Evolutionary conservation across 2,113 vertebrate species (phyloP).

Genomic region (Callospermophilus lateralis): DNA sequence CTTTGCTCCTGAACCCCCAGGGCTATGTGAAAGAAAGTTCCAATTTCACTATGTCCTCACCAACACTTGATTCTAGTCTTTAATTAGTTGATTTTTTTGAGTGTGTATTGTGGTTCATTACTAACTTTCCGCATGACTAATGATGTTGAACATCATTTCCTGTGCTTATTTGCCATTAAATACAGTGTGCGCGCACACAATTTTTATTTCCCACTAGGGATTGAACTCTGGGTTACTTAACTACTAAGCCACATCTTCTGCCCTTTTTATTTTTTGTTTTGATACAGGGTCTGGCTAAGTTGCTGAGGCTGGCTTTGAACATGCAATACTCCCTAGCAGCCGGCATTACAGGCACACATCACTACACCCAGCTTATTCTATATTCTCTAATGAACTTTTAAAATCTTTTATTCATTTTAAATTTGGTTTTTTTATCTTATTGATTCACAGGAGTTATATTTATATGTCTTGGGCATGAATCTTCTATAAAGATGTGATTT

Average conservation of each 20-base stretch:
- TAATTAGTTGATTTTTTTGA: background rate
- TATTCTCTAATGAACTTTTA: slow-evolving; percentile 1
- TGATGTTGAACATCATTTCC: background rate
- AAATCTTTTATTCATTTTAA: background rate
- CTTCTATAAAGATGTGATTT: background rate
- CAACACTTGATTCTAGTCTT: background rate
- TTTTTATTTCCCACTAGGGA: too few relatives aligned
- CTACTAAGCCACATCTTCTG: too few relatives aligned
- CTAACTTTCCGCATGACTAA: background rate
- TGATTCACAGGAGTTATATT: background rate
- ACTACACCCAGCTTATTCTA: background rate
- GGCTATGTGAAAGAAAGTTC: background rate
- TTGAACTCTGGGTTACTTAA: too few relatives aligned
- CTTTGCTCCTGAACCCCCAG: background rate
- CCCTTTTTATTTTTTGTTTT: too few relatives aligned
- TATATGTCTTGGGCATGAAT: background rate
- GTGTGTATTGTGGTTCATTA: background rate
- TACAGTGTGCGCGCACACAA: too few relatives aligned
- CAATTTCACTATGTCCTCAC: background rate
- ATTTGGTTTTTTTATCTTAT: background rate
- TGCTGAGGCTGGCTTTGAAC: too few relatives aligned
- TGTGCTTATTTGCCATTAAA: background rate
- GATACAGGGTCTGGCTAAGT: too few relatives aligned
- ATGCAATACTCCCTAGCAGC: too few relatives aligned
- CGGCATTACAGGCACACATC: too few relatives aligned